phyloP scores from a whole-genome alignment of 1,140 invertebrate genomes.

The Drosophila bocki region DNA sequence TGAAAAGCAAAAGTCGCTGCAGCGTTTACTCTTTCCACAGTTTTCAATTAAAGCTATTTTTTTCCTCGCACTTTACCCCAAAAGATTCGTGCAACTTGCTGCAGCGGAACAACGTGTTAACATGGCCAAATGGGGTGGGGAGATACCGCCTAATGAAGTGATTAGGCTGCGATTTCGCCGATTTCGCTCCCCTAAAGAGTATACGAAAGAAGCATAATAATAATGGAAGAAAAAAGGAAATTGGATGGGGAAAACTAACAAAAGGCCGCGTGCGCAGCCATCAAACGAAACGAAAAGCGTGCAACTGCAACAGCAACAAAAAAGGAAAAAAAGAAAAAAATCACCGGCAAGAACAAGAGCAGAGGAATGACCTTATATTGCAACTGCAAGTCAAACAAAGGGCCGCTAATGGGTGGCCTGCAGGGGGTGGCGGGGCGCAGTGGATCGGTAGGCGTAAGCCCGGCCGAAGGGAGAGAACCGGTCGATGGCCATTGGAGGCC shows the following conservation, averaged over 20 bases:
- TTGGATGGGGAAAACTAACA: conserved; percentile 72
- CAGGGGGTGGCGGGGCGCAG: conserved; percentile 22
- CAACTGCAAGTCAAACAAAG: conserved; percentile 81
- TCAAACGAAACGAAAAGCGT: conserved; percentile 83
- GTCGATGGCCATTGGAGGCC: conserved; percentile 48
- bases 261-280: conserved; percentile 77
- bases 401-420: conserved; percentile 68
- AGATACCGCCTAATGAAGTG: conserved; percentile 41
- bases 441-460: conserved; percentile 45
- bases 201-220: conserved; percentile 44
- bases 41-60: conserved; percentile 15
- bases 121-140: conserved; percentile 25
- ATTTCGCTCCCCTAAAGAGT: conserved; percentile 34
- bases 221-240: conserved; percentile 33
- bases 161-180: conserved; percentile 43
- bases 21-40: conserved; percentile 8
- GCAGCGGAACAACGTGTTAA: conserved; percentile 46
- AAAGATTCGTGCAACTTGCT: conserved; percentile 39
- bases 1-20: conserved; percentile 33
- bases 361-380: conserved; percentile 83
- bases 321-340: conserved; percentile 16
- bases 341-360: conserved; percentile 63
- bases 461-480: conserved; percentile 51
- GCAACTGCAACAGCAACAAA: conserved; percentile 57
- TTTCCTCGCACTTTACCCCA: background rate